Percentiles rank a stretch among this genome's conserved stretches.
Evolutionary conservation across 1,140 invertebrate species (phyloP).

Genomic region (Chironomus striatipennis): DNA sequence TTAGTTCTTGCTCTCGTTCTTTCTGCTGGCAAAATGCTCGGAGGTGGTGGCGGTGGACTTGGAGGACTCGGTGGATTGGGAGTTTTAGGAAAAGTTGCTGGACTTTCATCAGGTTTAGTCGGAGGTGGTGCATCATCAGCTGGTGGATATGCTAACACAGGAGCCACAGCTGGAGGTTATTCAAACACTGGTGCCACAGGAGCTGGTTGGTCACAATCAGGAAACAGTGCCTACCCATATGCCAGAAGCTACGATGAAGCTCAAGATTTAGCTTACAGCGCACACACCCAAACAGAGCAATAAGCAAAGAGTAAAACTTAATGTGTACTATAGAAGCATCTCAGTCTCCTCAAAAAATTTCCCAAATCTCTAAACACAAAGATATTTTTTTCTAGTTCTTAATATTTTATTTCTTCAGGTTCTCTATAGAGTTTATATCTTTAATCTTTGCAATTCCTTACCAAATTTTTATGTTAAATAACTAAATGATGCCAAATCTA

Average conservation of each 20-base stretch:
- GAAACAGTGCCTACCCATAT: slow-evolving; percentile 46
- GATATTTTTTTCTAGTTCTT: neutral
- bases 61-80: slow-evolving; percentile 32
- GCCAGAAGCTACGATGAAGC: slow-evolving; percentile 47
- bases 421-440: neutral
- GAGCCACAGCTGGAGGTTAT: slow-evolving; percentile 29
- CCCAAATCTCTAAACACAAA: neutral
- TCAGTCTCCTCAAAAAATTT: too few species aligned
- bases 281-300: slow-evolving; percentile 38
- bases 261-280: slow-evolving; percentile 53
- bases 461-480: neutral
- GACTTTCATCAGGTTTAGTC: neutral
- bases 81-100: slow-evolving; percentile 35
- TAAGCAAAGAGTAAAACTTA: slow-evolving; percentile 24
- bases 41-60: slow-evolving; percentile 36
- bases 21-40: slow-evolving; percentile 56
- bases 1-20: slow-evolving; percentile 57
- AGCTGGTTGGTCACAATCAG: slow-evolving; percentile 40
- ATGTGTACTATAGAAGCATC: too few species aligned
- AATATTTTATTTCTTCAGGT: neutral
- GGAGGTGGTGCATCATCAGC: neutral
- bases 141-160: slow-evolving; percentile 27
- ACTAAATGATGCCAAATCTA: slow-evolving; percentile 13
- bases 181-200: slow-evolving; percentile 29
- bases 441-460: slow-evolving; percentile 7